A percentile compares a stretch with the other conserved stretches of the same genome.
Evolutionary conservation across 37 sponge, comb jelly and placozoan species (phyloP).

Genomic region (Aplysina aerophoba): DNA sequence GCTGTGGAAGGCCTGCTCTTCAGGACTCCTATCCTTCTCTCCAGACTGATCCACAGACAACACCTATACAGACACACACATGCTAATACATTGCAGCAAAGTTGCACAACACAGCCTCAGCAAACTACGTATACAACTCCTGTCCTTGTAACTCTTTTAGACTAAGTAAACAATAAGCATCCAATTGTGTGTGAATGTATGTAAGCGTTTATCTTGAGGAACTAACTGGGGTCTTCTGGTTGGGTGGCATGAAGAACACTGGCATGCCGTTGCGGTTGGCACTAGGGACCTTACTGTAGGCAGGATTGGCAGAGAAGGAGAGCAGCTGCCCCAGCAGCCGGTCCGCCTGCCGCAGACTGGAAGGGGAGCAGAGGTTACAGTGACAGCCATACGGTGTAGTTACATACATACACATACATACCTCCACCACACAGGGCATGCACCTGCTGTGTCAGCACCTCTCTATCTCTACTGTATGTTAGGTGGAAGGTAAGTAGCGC

Average conservation of each 20-base stretch:
- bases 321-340: slow-evolving; percentile 68
- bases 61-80: slow-evolving; percentile 6
- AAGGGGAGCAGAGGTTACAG: too few relatives aligned
- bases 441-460: background rate
- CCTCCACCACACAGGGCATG: background rate
- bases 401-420: slow-evolving; percentile 6
- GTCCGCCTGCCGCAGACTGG: slow-evolving; percentile 57
- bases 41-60: background rate
- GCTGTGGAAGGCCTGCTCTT: slow-evolving; percentile 35
- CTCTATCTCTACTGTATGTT: too few relatives aligned
- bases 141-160: background rate
- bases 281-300: slow-evolving; percentile 61
- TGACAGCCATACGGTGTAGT: too few relatives aligned
- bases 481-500: too few relatives aligned
- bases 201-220: background rate
- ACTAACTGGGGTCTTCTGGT: slow-evolving; percentile 59
- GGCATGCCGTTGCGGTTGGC: slow-evolving; percentile 65
- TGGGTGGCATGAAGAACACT: slow-evolving; percentile 74
- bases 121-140: background rate
- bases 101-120: too few relatives aligned
- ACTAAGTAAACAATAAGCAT: background rate
- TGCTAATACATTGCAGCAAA: too few relatives aligned
- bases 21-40: slow-evolving; percentile 20
- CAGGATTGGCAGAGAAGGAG: slow-evolving; percentile 58
- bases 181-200: background rate